These are phyloP conservation scores for Drosophila paulistorum DNA, from an alignment of 1,140 invertebrate genomes.

Conservation along the genomic window DNA sequence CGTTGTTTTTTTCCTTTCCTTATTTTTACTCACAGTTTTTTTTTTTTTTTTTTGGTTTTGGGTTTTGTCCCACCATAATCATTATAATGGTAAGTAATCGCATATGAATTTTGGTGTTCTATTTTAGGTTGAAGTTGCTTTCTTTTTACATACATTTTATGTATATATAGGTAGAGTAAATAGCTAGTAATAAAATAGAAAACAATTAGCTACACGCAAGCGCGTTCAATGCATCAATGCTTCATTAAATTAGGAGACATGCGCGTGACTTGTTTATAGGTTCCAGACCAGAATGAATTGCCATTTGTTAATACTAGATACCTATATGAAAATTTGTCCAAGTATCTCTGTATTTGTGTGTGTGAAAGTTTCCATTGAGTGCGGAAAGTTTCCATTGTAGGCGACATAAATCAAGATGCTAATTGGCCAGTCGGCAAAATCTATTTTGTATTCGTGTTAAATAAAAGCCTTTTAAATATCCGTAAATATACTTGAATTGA, in stretches of 20 bases:
- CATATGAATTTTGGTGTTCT: constrained; percentile 38
- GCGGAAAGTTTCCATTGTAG: constrained; percentile 17
- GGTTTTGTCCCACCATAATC: constrained; percentile 44
- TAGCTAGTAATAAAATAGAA: constrained; percentile 70
- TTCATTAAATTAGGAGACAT: constrained; percentile 56
- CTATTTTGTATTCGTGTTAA: constrained; percentile 22
- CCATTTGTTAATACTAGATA: constrained; percentile 43
- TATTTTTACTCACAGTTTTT: too few relatives aligned
- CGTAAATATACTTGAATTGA: not conserved
- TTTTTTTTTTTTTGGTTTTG: not conserved
- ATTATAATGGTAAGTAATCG: constrained; percentile 58
- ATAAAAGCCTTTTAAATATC: constrained; percentile 17
- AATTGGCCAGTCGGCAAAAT: constrained; percentile 32
- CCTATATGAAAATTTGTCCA: constrained; percentile 12
- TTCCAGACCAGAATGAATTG: constrained; percentile 39
- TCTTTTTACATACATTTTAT: constrained; percentile 21
- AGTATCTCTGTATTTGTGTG: constrained; percentile 1
- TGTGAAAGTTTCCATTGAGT: constrained; percentile 7
- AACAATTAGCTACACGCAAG: constrained; percentile 72
- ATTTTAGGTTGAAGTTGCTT: constrained; percentile 33
- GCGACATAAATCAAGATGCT: constrained; percentile 55
- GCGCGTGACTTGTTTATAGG: constrained; percentile 39
- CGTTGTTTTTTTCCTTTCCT: not conserved
- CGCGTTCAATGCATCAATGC: constrained; percentile 67
- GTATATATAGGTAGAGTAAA: not conserved